phyloP scores from a whole-genome alignment of 2,888 invertebrate genomes.

The Drosophila infuscata region DNA sequence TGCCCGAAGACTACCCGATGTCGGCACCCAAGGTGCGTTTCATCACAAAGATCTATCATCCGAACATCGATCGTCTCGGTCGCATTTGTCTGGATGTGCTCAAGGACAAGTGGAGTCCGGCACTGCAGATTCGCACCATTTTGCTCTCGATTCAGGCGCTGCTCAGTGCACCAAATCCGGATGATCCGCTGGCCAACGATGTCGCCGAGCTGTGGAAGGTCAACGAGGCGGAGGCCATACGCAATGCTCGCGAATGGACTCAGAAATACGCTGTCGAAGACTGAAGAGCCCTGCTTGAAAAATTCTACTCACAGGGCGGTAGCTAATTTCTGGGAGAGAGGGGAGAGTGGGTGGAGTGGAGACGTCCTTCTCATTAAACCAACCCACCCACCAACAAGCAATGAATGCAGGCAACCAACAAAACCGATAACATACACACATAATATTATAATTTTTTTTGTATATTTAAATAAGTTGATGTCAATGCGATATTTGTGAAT shows the following conservation, averaged over 20 bases:
- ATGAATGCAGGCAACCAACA: constrained; percentile 26
- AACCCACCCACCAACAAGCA: constrained; percentile 14
- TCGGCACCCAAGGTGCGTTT: constrained; percentile 99
- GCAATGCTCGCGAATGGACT: constrained; percentile 96
- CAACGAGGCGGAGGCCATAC: constrained; percentile 97
- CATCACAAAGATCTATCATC: constrained; percentile 99
- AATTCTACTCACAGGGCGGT: constrained; percentile 14
- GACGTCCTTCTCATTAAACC: constrained; percentile 14
- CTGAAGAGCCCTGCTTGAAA: constrained; percentile 33
- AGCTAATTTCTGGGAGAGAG: constrained; percentile 11
- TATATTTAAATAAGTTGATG: constrained; percentile 55
- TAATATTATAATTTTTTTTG: constrained; percentile 39
- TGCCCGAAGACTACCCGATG: constrained; percentile 99
- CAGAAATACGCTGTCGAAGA: constrained; percentile 90
- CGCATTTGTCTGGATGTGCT: constrained; percentile 99
- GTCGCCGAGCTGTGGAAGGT: constrained; percentile 99
- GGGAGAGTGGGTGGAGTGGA: constrained; percentile 4
- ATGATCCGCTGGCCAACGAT: constrained; percentile 98
- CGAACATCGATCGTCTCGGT: constrained; percentile 99
- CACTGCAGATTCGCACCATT: constrained; percentile 98
- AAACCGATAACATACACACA: constrained; percentile 34
- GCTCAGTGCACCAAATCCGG: constrained; percentile 98
- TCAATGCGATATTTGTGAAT: constrained; percentile 26
- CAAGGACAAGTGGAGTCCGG: constrained; percentile 99
- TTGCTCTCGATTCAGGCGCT: constrained; percentile 98